Evolutionary conservation across 2,797 vertebrate genomes (phyloP).

Genomic region (Heliangelus exortis): DNA sequence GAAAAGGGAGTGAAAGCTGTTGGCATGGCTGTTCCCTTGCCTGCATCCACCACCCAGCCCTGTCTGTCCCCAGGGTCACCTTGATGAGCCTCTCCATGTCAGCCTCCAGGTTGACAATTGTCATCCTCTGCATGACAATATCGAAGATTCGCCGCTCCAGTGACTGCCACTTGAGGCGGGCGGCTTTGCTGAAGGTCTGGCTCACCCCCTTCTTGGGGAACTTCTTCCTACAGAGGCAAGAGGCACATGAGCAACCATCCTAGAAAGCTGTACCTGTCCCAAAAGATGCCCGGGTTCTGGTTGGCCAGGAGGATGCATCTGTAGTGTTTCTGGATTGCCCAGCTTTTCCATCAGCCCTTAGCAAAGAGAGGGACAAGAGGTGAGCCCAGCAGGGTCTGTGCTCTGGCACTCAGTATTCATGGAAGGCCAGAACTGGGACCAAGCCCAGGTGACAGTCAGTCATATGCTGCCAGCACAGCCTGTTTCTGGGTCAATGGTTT

Average conservation of each 20-base stretch:
- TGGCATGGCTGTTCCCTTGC: accelerated
- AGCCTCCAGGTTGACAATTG: constrained; percentile 90
- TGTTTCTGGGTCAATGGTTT: neutral
- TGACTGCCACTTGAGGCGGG: constrained; percentile 94
- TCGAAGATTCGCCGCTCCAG: constrained; percentile 91
- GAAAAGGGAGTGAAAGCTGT: neutral
- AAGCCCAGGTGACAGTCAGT: neutral
- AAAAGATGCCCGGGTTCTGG: neutral
- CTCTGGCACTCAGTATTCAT: accelerated
- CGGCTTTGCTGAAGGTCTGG: constrained; percentile 88
- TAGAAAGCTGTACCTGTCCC: neutral
- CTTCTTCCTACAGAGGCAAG: constrained; percentile 83
- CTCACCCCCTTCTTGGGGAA: constrained; percentile 86
- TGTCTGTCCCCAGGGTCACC: neutral
- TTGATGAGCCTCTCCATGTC: constrained; percentile 98
- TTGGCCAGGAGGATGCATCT: neutral
- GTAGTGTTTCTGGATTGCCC: neutral
- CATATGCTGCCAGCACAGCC: neutral
- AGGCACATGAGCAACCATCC: neutral
- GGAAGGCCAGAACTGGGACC: neutral
- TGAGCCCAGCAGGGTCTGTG: neutral
- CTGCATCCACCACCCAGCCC: neutral
- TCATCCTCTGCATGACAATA: constrained; percentile 98
- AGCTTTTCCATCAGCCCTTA: neutral
- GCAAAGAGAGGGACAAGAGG: neutral